Evolutionary conservation across 2,113 vertebrate species (phyloP), one percentile per base, ranked within the genome.

Genomic region (Nycticryphes semicollaris): DNA sequence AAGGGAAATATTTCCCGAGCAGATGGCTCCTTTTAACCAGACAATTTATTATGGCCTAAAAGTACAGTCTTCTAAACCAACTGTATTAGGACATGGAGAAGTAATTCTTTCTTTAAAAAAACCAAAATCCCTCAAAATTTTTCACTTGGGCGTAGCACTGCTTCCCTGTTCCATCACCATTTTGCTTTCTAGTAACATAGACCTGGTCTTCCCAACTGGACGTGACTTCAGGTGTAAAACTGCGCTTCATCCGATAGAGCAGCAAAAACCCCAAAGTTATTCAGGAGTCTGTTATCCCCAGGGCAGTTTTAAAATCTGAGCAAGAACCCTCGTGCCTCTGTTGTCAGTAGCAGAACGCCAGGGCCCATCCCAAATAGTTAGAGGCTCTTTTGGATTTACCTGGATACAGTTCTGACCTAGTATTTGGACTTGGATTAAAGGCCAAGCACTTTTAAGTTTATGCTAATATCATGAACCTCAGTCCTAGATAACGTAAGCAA

Each of bases 401-500:
- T 77, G 72, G 56, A 92, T 86, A 80, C 66, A 81, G 81, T 90
- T 89, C 43, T 81, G 83, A 93, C 50, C 41, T 83, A 93, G 60
- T 88, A 76, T 83, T 18, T 85, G 82, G 92, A 83, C 35, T 78
- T 67, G 10, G 79, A 91, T 84, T 86, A 77, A 70, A 95, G 80
- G 64, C 45, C 54, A 86, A 88, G n/a, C 19, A 63, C 33, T 83
- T 83, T 76, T 8, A 63, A 39, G 27, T 76, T 67, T 81, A 63
- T 66, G 50, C 22, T 92, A 73, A 74, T 81, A 57, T 37, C 45
- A 76, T 6, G 37, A 43, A 81, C 51, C 56, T 70, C 64, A 47
- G 7, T n/a, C 28, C 31, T 79, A 54, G 64, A 50, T 43, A 68
- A 91, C 59, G 74, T 24, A 67, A 62, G 43, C 4, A 14, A 59